Percentiles rank a stretch among this genome's conserved stretches.
Evolutionary conservation across 2,113 vertebrate genomes (phyloP).

Genomic region (Morone saxatilis): DNA sequence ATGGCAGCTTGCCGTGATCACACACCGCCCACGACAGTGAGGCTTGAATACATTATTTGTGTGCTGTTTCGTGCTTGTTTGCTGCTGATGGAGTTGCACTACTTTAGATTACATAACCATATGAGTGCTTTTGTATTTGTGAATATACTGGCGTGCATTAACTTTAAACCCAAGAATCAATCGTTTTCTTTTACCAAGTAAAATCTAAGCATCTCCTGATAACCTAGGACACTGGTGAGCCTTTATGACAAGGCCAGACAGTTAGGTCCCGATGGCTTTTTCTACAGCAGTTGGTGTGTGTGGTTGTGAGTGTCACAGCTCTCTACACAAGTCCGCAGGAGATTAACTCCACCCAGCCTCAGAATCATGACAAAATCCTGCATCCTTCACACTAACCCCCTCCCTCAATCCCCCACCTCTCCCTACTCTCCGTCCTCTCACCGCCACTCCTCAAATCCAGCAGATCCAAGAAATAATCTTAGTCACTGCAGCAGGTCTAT

Average conservation of each 20-base stretch:
- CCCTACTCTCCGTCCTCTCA: slow-evolving; percentile 52
- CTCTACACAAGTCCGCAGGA: slow-evolving; percentile 57
- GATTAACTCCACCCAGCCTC: slow-evolving; percentile 74
- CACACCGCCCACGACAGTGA: slow-evolving; percentile 59
- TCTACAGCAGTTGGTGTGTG: slow-evolving; percentile 42
- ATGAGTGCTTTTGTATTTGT: slow-evolving; percentile 23
- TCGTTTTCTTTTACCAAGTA: neutral
- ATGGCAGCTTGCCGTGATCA: slow-evolving; percentile 75
- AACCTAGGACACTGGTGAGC: neutral
- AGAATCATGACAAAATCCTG: slow-evolving; percentile 77
- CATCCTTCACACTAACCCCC: slow-evolving; percentile 64
- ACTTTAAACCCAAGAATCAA: slow-evolving; percentile 7
- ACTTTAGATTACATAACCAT: slow-evolving; percentile 47
- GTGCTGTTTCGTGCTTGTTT: slow-evolving; percentile 39
- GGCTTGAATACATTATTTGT: slow-evolving; percentile 51
- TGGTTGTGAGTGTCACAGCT: slow-evolving; percentile 54
- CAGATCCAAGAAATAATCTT: slow-evolving; percentile 74
- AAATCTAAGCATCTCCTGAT: slow-evolving; percentile 4
- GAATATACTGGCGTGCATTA: neutral
- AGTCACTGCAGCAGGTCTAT: slow-evolving; percentile 56
- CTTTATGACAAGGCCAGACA: slow-evolving; percentile 12
- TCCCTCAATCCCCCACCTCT: slow-evolving; percentile 6
- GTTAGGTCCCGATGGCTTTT: slow-evolving; percentile 15
- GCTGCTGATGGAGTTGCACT: slow-evolving; percentile 36
- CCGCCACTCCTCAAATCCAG: slow-evolving; percentile 71